Evolutionary conservation across 2,888 invertebrate species (phyloP).

Genomic region (Pristionchus fissidentatus): DNA sequence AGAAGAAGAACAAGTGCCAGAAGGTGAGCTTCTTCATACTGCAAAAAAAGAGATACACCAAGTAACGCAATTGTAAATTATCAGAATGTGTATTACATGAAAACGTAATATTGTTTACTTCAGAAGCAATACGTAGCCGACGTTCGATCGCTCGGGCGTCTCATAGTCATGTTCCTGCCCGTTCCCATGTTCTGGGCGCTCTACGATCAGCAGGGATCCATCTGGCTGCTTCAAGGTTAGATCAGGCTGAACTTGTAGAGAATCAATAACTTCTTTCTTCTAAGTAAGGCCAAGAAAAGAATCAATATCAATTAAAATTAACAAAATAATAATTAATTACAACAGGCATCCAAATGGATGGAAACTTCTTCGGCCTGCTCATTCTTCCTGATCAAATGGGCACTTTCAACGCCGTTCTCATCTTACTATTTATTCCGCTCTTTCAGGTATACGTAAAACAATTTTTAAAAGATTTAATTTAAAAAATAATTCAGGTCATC

Average conservation of each 20-base stretch:
- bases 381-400: slow-evolving; percentile 71
- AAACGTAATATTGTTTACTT: background rate
- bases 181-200: slow-evolving; percentile 97
- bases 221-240: slow-evolving; percentile 91
- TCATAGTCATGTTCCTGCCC: slow-evolving; percentile 74
- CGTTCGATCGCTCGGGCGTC: slow-evolving; percentile 65
- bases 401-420: slow-evolving; percentile 77
- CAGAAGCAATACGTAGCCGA: slow-evolving; percentile 69
- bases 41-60: too few relatives aligned
- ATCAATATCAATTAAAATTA: background rate
- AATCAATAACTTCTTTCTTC: background rate
- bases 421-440: slow-evolving; percentile 77
- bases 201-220: slow-evolving; percentile 94
- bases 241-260: too few relatives aligned
- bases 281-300: background rate
- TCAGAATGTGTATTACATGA: background rate
- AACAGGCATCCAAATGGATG: slow-evolving; percentile 72
- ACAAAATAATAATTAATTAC: background rate
- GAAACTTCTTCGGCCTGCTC: slow-evolving; percentile 61
- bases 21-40: slow-evolving; percentile 51
- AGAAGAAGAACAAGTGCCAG: slow-evolving; percentile 60
- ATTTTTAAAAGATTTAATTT: background rate
- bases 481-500: slow-evolving; percentile 54
- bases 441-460: slow-evolving; percentile 74
- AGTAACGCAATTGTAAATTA: background rate